Percentiles rank a stretch among this genome's conserved stretches.
These are phyloP conservation scores for Calonectris borealis DNA, from an alignment of 2,113 vertebrate genomes.

Conservation along the genomic window DNA sequence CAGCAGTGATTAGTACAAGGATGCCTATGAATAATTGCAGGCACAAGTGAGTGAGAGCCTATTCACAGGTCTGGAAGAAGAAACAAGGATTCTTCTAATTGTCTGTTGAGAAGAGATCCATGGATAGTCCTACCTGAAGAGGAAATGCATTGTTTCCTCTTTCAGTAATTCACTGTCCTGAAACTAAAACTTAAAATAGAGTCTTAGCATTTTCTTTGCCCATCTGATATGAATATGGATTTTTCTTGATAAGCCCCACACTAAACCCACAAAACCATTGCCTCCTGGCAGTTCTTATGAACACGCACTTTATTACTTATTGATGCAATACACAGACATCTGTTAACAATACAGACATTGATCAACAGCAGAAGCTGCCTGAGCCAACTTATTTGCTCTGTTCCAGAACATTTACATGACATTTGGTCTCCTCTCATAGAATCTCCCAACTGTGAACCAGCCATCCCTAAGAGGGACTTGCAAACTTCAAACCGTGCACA, in stretches of 20 bases:
- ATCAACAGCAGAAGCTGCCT: background rate
- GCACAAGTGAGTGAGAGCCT: background rate
- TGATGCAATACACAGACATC: constrained; percentile 12
- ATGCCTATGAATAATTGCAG: background rate
- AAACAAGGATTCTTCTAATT: background rate
- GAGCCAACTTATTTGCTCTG: background rate
- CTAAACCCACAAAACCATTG: background rate
- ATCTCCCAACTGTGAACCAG: background rate
- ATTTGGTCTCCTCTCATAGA: background rate
- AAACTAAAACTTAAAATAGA: background rate
- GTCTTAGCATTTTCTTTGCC: background rate
- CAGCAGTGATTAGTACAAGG: background rate
- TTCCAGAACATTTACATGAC: background rate
- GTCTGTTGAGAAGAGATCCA: background rate
- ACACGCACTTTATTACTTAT: constrained; percentile 20
- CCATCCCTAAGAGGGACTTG: background rate
- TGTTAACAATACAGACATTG: constrained; percentile 9
- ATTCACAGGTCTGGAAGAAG: background rate
- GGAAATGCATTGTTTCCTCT: background rate
- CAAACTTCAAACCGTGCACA: background rate
- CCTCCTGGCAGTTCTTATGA: background rate
- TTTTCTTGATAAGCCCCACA: background rate
- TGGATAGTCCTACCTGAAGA: background rate
- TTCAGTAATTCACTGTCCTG: background rate
- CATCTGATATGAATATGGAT: background rate